phyloP scores from a whole-genome alignment of 2,888 invertebrate genomes.

The Cantharis nigra region DNA sequence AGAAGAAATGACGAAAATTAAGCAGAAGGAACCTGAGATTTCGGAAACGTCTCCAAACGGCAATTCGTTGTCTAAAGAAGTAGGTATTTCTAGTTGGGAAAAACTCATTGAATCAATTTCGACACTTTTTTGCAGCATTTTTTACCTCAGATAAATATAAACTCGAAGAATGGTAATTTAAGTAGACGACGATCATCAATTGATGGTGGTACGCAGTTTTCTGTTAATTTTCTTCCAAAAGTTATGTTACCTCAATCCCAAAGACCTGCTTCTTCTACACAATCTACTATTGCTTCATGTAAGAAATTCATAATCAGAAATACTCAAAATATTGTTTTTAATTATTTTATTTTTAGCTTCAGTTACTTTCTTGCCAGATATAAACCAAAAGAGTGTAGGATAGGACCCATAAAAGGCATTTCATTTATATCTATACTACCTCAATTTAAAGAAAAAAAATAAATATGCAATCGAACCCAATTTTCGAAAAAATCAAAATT shows the following conservation, averaged over 20 bases:
- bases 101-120: not conserved
- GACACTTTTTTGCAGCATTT: not conserved
- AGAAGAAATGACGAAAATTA: not conserved
- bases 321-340: not conserved
- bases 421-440: not conserved
- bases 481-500: not conserved
- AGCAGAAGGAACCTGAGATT: not conserved
- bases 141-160: not conserved
- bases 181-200: not conserved
- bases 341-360: not conserved
- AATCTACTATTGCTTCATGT: constrained; percentile 10
- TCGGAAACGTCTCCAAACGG: not conserved
- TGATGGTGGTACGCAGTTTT: not conserved
- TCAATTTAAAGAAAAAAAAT: not conserved
- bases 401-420: not conserved
- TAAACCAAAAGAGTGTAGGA: not conserved
- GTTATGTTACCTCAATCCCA: constrained; percentile 27
- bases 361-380: constrained; percentile 6
- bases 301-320: not conserved
- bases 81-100: not conserved
- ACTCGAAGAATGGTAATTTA: not conserved
- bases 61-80: not conserved
- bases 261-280: not conserved
- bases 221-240: constrained; percentile 30
- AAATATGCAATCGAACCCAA: not conserved